Evolutionary conservation across 2,888 invertebrate genomes (phyloP), one percentile per base, ranked within the genome.

Genomic region (Lamellibrachia satsuma): DNA sequence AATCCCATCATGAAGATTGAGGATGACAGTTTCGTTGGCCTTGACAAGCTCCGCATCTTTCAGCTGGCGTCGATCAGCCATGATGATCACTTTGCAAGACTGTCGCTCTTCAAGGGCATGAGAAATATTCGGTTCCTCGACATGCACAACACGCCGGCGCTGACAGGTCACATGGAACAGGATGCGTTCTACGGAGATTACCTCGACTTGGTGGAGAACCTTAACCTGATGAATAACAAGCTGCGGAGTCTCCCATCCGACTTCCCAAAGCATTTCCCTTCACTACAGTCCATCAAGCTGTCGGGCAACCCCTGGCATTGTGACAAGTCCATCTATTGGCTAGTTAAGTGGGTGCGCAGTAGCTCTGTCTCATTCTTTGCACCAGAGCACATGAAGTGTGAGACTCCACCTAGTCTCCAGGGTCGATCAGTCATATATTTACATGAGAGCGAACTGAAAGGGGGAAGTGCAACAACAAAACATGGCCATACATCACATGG

Each of bases 251-350:
- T 98, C 92, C 97, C 98, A 94, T 97, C 97, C 93, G 98, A 98
- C 96, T 97, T 98, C 93, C 96, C 97, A 92, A 97, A 97, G 95
- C 97, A 97, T 95, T 97, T 98, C 94, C 98, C 98, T 0, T 97
- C 98, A 95, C 96, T 98, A 92, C 97, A 97, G 94, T 97, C 97
- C 51, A 96, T 98, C 92, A 97, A 97, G 94, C 96, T 98, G 93
- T 97, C 97, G 93, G 98, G 97, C 7, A 98, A 98, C 96, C 97
- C 97, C 52, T 97, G 98, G 96, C 97, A 98, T 95, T 98, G 98
- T 96, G 95, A 96, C 93, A 94, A 95, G 11, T 95, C 95, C 52
- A 94, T 97, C 90, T 93, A 95, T 92, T 97, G 96, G 96, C 94
- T 97, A 93, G 94, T 95, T 52, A 94, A 95, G 60, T 98, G 98